phyloP scores from a whole-genome alignment of 1,140 invertebrate genomes.

The Zaprionus nigranus region DNA sequence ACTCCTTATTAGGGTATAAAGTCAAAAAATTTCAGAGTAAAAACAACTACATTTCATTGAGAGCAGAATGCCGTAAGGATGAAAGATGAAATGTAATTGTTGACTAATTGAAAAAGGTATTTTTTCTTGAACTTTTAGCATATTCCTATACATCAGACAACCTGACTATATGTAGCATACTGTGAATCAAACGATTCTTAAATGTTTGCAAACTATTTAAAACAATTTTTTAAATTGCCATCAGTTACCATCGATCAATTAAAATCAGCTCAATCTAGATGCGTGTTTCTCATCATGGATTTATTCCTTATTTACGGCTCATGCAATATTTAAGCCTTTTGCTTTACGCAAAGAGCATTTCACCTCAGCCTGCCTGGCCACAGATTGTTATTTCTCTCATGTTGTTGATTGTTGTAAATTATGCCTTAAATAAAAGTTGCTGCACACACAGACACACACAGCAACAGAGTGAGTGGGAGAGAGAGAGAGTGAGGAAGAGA shows the following conservation, averaged over 20 bases:
- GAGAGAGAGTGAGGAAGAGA: background rate
- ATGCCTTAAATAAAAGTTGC: slow-evolving; percentile 72
- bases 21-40: too few relatives aligned
- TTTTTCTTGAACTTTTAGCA: too few relatives aligned
- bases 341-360: slow-evolving; percentile 27
- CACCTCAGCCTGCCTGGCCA: slow-evolving; percentile 10
- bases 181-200: too few relatives aligned
- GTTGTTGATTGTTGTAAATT: slow-evolving; percentile 63
- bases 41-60: too few relatives aligned
- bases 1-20: too few relatives aligned
- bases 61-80: too few relatives aligned
- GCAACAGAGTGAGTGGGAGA: background rate
- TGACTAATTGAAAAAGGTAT: too few relatives aligned
- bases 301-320: slow-evolving; percentile 18
- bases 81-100: too few relatives aligned
- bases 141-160: too few relatives aligned
- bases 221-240: slow-evolving; percentile 12
- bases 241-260: background rate
- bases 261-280: background rate
- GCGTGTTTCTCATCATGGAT: background rate
- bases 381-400: slow-evolving; percentile 36
- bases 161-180: too few relatives aligned
- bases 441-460: slow-evolving; percentile 23
- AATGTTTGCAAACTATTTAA: background rate
- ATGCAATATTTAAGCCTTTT: background rate